phyloP scores from a whole-genome alignment of 2,888 invertebrate species.

The Machimus rusticus region DNA sequence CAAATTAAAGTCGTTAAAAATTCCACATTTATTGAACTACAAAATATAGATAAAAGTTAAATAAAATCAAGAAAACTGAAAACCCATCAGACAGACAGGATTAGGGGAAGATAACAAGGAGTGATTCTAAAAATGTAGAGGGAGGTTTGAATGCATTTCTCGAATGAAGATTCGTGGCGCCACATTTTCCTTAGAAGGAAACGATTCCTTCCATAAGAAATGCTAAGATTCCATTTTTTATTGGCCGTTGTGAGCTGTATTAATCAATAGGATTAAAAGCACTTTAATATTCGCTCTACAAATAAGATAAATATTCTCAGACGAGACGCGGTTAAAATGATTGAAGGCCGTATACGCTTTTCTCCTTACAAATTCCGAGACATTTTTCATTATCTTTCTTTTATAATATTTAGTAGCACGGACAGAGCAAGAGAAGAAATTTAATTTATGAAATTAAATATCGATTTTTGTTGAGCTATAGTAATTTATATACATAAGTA shows the following conservation, averaged over 20 bases:
- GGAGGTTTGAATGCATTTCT: no score
- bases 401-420: not conserved
- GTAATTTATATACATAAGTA: no score
- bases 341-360: not conserved
- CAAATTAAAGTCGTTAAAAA: no score
- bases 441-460: no score
- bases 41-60: no score
- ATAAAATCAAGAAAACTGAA: no score
- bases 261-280: not conserved
- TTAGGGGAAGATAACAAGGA: no score
- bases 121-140: no score
- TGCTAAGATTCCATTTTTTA: not conserved
- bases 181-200: not conserved
- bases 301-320: not conserved
- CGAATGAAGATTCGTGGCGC: not conserved
- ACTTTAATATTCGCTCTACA: not conserved
- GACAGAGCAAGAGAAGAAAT: not conserved
- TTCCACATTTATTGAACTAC: no score
- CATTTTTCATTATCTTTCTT: no score
- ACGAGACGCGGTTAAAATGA: not conserved
- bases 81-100: no score
- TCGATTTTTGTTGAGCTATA: no score
- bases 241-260: not conserved
- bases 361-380: not conserved
- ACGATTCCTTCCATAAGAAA: not conserved